A percentile compares a stretch with the other conserved stretches of the same genome.
Conservation (phyloP, 2,888 invertebrate species). For the Leptopterna dolabrata region DNA sequence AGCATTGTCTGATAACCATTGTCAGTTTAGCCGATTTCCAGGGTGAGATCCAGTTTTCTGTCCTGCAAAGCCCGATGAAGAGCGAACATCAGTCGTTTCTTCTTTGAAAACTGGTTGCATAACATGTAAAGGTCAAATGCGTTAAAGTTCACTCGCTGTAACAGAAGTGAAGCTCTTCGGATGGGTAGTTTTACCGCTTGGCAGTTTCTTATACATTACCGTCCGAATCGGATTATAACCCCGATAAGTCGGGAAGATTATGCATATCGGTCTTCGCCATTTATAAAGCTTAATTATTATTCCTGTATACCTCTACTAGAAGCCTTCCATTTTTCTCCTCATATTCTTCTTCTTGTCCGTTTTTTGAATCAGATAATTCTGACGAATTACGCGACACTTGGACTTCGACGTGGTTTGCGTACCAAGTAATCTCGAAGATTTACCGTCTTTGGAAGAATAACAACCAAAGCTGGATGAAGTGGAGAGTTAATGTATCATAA, state of each 20-base stretch:
- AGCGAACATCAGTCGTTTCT: background rate
- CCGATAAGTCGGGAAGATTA: slow-evolving; percentile 17
- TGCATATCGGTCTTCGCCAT: slow-evolving; percentile 38
- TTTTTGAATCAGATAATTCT: background rate
- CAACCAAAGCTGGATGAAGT: background rate
- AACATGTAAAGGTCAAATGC: slow-evolving; percentile 37
- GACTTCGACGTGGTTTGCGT: background rate
- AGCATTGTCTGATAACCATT: slow-evolving; percentile 4
- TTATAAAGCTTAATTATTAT: slow-evolving; percentile 28
- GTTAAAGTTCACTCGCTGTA: slow-evolving; percentile 16
- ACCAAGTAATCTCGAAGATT: background rate
- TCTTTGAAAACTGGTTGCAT: slow-evolving; percentile 11
- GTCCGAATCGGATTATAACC: slow-evolving; percentile 21
- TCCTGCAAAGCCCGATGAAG: background rate
- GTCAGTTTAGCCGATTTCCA: slow-evolving; percentile 1
- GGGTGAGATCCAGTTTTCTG: slow-evolving; percentile 1
- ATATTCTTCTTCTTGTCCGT: background rate
- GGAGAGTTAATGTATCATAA: background rate
- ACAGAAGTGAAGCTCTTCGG: background rate
- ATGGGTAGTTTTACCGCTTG: background rate
- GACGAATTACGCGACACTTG: background rate
- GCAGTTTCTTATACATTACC: background rate
- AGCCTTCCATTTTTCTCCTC: background rate
- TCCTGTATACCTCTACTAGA: background rate
- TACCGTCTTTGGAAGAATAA: background rate